These are phyloP conservation scores for Clarias magur DNA, from an alignment of 2,113 vertebrate genomes.

Conservation along the genomic window DNA sequence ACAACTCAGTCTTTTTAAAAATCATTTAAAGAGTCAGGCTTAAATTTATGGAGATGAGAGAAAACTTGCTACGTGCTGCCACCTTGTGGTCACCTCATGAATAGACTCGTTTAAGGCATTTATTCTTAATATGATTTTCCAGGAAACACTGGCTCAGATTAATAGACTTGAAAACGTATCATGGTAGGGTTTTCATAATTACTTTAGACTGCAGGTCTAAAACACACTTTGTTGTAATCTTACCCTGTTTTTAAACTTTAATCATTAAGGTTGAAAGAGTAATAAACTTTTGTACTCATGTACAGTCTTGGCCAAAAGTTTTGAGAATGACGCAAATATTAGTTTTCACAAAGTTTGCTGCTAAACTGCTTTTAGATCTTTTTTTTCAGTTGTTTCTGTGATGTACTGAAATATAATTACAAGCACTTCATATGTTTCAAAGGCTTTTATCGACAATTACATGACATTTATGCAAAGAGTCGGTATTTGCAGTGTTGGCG, in stretches of 20 bases:
- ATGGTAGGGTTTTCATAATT: background rate
- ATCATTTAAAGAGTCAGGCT: background rate
- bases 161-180: background rate
- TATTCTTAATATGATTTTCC: background rate
- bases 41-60: background rate
- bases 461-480: too few species aligned
- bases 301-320: too few species aligned
- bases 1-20: background rate
- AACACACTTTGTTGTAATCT: background rate
- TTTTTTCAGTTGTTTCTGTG: too few species aligned
- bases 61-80: constrained; percentile 17
- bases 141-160: background rate
- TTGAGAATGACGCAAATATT: too few species aligned
- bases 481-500: too few species aligned
- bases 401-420: too few species aligned
- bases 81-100: background rate
- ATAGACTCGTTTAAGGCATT: background rate
- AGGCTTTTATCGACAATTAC: too few species aligned
- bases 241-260: background rate
- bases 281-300: too few species aligned
- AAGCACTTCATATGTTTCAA: too few species aligned
- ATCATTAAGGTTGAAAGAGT: background rate
- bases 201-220: background rate
- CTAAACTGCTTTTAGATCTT: too few species aligned
- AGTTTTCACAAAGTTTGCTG: too few species aligned